These are phyloP conservation scores for Trichechus manatus DNA, from an alignment of 2,113 vertebrate genomes.

Conservation along the genomic window DNA sequence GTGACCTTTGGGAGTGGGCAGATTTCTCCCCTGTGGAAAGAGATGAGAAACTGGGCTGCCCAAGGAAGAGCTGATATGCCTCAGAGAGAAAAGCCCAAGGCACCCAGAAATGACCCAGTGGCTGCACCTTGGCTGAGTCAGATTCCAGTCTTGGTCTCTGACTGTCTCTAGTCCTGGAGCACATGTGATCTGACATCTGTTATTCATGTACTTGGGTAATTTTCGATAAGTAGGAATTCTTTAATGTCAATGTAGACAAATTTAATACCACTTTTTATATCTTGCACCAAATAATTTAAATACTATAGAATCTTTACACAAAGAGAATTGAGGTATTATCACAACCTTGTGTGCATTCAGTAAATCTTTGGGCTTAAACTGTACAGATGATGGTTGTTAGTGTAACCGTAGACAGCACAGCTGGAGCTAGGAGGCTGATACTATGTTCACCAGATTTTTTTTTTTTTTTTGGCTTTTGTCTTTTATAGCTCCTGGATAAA, in stretches of 20 bases:
- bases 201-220: neutral
- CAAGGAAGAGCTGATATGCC: neutral
- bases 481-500: slow-evolving; percentile 51
- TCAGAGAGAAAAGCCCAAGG: neutral
- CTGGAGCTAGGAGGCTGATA: slow-evolving; percentile 39
- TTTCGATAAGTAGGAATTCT: neutral
- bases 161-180: neutral
- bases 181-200: neutral
- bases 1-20: neutral
- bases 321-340: neutral
- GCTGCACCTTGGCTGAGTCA: neutral
- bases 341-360: neutral
- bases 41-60: neutral
- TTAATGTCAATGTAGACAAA: neutral
- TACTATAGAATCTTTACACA: neutral
- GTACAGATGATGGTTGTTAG: neutral
- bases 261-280: slow-evolving; percentile 8
- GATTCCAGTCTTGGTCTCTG: neutral
- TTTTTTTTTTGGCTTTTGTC: neutral
- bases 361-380: slow-evolving; percentile 43
- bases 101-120: neutral
- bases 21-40: neutral
- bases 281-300: slow-evolving; percentile 25
- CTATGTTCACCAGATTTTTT: slow-evolving; percentile 42
- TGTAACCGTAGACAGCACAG: slow-evolving; percentile 21